These are phyloP conservation scores for Hypomecis punctinalis DNA, from an alignment of 2,888 invertebrate genomes.

Conservation along the genomic window DNA sequence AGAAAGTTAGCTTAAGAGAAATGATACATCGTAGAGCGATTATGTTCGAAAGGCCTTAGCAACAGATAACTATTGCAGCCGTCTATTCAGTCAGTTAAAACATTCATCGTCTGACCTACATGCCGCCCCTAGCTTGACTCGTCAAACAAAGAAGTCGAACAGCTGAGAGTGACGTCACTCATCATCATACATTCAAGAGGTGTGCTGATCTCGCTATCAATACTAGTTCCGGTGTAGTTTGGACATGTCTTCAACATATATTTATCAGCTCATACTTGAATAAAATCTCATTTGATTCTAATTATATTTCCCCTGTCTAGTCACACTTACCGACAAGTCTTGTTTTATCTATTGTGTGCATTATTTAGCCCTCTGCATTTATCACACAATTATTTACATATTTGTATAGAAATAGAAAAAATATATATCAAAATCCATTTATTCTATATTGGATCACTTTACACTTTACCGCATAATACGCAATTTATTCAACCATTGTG, in stretches of 20 bases:
- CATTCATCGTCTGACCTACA: constrained; percentile 41
- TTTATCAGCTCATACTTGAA: too few species aligned
- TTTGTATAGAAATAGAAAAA: too few species aligned
- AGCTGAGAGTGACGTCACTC: constrained; percentile 46
- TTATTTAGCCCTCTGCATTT: too few species aligned
- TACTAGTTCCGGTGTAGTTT: constrained; percentile 14
- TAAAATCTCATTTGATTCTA: too few species aligned
- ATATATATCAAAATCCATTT: not conserved
- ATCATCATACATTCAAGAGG: constrained; percentile 25
- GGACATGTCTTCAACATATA: not conserved
- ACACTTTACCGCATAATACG: not conserved
- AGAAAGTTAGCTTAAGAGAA: not conserved
- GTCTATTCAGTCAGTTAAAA: constrained; percentile 26
- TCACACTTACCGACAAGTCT: too few species aligned
- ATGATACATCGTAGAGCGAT: not conserved
- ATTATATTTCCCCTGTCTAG: too few species aligned
- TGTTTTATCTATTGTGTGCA: too few species aligned
- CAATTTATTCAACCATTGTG: not conserved
- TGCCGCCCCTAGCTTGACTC: constrained; percentile 36
- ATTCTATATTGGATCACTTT: too few species aligned
- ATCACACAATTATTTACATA: too few species aligned
- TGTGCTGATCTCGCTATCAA: constrained; percentile 26
- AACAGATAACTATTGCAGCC: constrained; percentile 13
- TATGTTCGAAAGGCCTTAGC: constrained; percentile 6
- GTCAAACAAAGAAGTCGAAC: constrained; percentile 41